phyloP scores from a whole-genome alignment of 2,797 vertebrate genomes.

The Amphiprion clarkii region DNA sequence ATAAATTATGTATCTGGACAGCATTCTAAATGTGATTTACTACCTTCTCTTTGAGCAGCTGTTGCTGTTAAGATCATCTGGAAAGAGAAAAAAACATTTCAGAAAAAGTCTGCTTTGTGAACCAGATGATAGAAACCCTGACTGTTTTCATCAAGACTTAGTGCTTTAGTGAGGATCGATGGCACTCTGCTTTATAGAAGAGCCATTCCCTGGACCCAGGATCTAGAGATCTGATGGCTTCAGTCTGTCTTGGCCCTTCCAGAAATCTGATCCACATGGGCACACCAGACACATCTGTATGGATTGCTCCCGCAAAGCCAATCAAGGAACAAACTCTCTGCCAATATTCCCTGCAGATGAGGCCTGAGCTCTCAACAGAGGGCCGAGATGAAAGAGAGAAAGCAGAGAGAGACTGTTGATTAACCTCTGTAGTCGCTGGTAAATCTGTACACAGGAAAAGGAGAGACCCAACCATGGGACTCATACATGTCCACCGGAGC shows the following conservation, averaged over 20 bases:
- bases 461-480: slow-evolving; percentile 55
- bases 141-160: slow-evolving; percentile 65
- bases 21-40: background rate
- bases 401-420: slow-evolving; percentile 75
- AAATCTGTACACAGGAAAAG: slow-evolving; percentile 70
- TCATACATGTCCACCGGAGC: slow-evolving; percentile 63
- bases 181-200: slow-evolving; percentile 36
- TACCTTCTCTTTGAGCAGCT: background rate
- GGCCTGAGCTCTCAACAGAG: slow-evolving; percentile 68
- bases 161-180: slow-evolving; percentile 68
- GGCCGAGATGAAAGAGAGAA: slow-evolving; percentile 73
- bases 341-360: slow-evolving; percentile 81
- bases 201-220: slow-evolving; percentile 66
- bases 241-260: slow-evolving; percentile 60
- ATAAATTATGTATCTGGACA: background rate
- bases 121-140: slow-evolving; percentile 39
- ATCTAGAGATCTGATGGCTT: slow-evolving; percentile 75
- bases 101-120: slow-evolving; percentile 36
- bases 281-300: slow-evolving; percentile 79
- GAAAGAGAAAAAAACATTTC: slow-evolving; percentile 32
- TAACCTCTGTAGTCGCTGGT: slow-evolving; percentile 73
- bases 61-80: slow-evolving; percentile 11
- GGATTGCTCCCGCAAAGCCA: slow-evolving; percentile 77
- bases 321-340: slow-evolving; percentile 82
- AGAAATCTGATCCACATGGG: slow-evolving; percentile 76